Conservation (phyloP, 2,797 vertebrate species). For the Spinus pinus region DNA sequence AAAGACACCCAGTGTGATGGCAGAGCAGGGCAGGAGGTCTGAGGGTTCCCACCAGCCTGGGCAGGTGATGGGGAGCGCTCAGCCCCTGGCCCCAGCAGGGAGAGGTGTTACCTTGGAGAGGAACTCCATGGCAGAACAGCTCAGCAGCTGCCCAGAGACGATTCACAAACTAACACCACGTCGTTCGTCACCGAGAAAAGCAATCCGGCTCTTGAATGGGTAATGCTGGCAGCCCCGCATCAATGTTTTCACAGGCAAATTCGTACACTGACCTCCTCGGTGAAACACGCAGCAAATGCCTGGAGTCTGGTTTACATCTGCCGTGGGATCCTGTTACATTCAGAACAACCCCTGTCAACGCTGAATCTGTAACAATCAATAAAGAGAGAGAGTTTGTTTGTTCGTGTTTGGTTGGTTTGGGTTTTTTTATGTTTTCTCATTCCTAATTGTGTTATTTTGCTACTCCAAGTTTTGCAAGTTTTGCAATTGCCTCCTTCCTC, state of each 20-base stretch:
- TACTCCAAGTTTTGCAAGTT: conserved; percentile 67
- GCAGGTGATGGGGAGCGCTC: not conserved
- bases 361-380: conserved; percentile 58
- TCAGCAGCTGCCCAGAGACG: not conserved
- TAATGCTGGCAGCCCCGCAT: not conserved
- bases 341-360: conserved; percentile 58
- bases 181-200: not conserved
- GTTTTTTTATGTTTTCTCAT: not conserved
- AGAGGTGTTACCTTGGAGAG: not conserved
- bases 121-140: not conserved
- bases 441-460: conserved; percentile 56
- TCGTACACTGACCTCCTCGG: conserved; percentile 3
- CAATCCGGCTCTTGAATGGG: not conserved
- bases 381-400: conserved; percentile 28
- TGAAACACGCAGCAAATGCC: conserved; percentile 7
- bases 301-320: conserved; percentile 51
- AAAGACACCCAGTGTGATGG: accelerated
- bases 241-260: conserved; percentile 39
- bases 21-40: not conserved
- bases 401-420: not conserved
- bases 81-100: not conserved
- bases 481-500: not conserved
- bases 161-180: not conserved
- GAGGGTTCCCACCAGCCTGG: not conserved
- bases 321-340: conserved; percentile 57